phyloP scores from a whole-genome alignment of 1,140 invertebrate genomes.

The Drosophila persimilis region DNA sequence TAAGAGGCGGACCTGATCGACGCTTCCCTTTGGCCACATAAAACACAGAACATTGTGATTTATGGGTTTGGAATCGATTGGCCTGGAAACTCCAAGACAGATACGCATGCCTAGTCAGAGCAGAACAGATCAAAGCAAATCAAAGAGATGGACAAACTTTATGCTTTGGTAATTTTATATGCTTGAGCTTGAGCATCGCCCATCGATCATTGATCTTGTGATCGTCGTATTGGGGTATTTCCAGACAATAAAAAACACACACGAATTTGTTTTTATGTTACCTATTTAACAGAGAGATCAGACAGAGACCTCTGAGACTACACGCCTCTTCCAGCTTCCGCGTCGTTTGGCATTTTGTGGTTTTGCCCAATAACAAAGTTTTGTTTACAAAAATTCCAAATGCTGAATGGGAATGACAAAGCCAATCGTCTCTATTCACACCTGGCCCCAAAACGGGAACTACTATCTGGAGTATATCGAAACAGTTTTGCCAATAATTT shows the following conservation, averaged over 20 bases:
- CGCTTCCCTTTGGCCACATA: slow-evolving; percentile 24
- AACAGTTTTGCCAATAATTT: no score
- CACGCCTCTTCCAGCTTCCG: slow-evolving; percentile 20
- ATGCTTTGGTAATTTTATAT: slow-evolving; percentile 56
- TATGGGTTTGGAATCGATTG: slow-evolving; percentile 51
- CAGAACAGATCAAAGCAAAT: slow-evolving; percentile 62
- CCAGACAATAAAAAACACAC: slow-evolving; percentile 31
- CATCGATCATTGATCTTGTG: slow-evolving; percentile 43
- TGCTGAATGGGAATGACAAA: slow-evolving; percentile 3
- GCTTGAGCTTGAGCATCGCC: slow-evolving; percentile 47
- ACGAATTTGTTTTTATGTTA: slow-evolving; percentile 30
- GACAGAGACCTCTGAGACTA: background rate
- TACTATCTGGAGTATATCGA: no score
- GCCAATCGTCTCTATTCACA: slow-evolving; percentile 14
- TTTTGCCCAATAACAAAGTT: slow-evolving; percentile 34
- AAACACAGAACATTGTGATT: slow-evolving; percentile 43
- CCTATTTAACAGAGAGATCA: slow-evolving; percentile 24
- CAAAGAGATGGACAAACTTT: slow-evolving; percentile 23
- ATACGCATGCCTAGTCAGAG: slow-evolving; percentile 7
- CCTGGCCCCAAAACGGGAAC: slow-evolving; percentile 5
- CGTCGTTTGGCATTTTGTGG: background rate
- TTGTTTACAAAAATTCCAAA: slow-evolving; percentile 33
- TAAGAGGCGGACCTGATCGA: slow-evolving; percentile 50
- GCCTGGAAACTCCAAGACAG: no score
- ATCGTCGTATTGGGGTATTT: slow-evolving; percentile 35